Evolutionary conservation across 1,140 invertebrate species (phyloP).

Genomic region (Drosophila arawakana): DNA sequence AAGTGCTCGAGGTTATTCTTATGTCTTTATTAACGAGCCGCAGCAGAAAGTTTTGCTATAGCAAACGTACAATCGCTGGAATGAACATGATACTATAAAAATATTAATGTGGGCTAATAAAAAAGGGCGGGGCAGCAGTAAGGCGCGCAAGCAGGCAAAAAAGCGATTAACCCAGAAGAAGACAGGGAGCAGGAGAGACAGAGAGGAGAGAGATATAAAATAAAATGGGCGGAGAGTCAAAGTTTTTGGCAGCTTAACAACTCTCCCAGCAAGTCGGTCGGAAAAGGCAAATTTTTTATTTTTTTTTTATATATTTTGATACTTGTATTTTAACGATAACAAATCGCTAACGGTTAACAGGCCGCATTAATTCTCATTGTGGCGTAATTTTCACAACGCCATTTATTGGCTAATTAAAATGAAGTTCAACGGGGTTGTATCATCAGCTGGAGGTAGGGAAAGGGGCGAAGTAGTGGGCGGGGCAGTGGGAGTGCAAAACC

Average conservation of each 20-base stretch:
- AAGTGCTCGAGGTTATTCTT: conserved; percentile 29
- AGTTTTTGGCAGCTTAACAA: conserved; percentile 62
- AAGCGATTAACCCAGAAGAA: conserved; percentile 74
- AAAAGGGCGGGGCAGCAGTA: conserved; percentile 6
- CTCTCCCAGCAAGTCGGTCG: conserved; percentile 14
- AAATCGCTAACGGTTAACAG: conserved; percentile 76
- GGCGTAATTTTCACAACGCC: conserved; percentile 61
- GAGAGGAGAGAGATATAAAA: neutral
- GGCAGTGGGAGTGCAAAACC: neutral
- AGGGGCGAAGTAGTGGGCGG: neutral
- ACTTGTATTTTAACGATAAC: conserved; percentile 72
- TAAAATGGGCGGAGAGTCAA: conserved; percentile 19
- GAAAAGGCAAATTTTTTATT: conserved; percentile 44
- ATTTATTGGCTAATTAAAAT: conserved; percentile 81
- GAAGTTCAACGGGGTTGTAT: conserved; percentile 10
- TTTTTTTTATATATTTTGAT: neutral
- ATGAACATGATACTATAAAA: conserved; percentile 64
- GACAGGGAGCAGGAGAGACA: neutral
- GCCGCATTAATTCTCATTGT: conserved; percentile 77
- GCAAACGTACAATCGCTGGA: conserved; percentile 1
- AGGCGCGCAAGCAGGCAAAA: conserved; percentile 56
- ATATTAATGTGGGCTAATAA: conserved; percentile 74
- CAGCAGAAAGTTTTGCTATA: conserved; percentile 39
- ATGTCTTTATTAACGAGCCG: conserved; percentile 77
- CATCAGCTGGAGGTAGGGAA: neutral